Evolutionary conservation across 2,113 vertebrate species (phyloP).

Genomic region (Elanoides forficatus): DNA sequence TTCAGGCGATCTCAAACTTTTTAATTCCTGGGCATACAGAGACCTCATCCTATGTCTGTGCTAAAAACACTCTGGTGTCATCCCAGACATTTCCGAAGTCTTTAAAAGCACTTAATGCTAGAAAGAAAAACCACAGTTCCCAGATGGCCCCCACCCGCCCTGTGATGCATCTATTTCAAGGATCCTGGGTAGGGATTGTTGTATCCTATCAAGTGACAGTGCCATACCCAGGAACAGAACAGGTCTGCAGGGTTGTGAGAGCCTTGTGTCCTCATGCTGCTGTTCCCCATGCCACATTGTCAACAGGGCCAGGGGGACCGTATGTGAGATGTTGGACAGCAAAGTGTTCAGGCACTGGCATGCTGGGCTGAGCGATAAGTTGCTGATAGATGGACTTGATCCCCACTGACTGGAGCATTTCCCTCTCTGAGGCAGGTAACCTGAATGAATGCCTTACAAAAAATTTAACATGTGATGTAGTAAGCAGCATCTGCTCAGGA

Average conservation of each 20-base stretch:
- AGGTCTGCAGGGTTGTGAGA: background rate
- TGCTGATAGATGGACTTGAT: background rate
- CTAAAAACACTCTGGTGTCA: background rate
- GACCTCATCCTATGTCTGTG: background rate
- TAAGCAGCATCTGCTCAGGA: background rate
- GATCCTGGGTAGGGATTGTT: background rate
- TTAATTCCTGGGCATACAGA: background rate
- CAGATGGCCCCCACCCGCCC: background rate
- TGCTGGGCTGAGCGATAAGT: too few species aligned
- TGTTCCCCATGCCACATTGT: background rate
- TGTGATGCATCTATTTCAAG: background rate
- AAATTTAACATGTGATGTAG: background rate
- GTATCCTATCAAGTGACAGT: background rate
- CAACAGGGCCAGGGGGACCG: background rate
- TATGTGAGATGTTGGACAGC: background rate
- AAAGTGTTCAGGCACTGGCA: background rate
- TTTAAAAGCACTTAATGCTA: background rate
- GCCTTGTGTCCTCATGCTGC: background rate
- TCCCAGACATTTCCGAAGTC: background rate
- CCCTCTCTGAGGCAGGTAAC: background rate
- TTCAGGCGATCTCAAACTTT: background rate
- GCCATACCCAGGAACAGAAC: background rate
- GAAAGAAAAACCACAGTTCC: background rate
- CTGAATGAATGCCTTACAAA: background rate
- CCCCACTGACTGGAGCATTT: background rate